Evolutionary conservation across 2,888 invertebrate species (phyloP).

Genomic region (Esperia sulphurella): DNA sequence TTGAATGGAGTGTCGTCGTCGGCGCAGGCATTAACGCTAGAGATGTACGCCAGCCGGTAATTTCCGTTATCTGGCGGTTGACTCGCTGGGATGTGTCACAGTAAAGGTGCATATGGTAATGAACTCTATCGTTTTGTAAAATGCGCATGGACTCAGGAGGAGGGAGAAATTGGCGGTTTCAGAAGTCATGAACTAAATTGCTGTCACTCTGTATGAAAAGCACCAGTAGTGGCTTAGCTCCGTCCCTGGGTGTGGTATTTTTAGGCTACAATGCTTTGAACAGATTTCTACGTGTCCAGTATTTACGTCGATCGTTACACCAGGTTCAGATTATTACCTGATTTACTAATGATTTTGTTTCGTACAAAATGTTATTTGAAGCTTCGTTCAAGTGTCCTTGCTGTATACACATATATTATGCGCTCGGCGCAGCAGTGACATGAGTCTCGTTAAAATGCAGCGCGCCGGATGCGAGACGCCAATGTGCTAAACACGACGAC

Average conservation of each 20-base stretch:
- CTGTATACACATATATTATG: neutral
- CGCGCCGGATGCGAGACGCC: conserved; percentile 55
- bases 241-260: no score
- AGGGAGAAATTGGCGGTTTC: no score
- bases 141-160: no score
- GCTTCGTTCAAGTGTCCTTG: conserved; percentile 19
- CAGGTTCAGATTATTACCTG: no score
- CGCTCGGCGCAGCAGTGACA: conserved; percentile 12
- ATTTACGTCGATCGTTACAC: no score
- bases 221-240: no score
- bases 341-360: no score
- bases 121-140: neutral
- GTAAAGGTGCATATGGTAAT: neutral
- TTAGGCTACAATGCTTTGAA: no score
- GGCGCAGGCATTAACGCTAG: conserved; percentile 22
- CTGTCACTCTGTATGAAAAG: no score
- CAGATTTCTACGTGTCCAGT: no score
- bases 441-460: conserved; percentile 61
- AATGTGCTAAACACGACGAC: conserved; percentile 49
- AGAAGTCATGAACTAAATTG: no score
- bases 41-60: conserved; percentile 42
- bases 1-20: conserved; percentile 8
- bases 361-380: no score
- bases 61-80: conserved; percentile 57
- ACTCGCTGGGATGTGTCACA: conserved; percentile 11